These are phyloP conservation scores for Daktulosphaira vitifoliae DNA, from an alignment of 1,140 invertebrate genomes.

Conservation along the genomic window DNA sequence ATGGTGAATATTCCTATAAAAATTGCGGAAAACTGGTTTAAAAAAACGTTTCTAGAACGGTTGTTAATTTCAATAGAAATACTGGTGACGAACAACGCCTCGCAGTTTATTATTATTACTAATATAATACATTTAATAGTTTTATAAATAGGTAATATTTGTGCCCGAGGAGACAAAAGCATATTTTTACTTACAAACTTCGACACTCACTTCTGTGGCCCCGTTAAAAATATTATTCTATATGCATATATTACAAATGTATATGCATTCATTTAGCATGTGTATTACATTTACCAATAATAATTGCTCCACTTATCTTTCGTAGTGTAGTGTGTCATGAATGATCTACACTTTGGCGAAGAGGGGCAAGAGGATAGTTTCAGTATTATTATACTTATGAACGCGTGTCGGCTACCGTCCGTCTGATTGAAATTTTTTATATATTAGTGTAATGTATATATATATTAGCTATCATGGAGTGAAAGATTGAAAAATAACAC, in stretches of 20 bases:
- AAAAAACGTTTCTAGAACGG: neutral
- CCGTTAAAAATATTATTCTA: too few relatives aligned
- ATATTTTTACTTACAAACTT: neutral
- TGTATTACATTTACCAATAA: neutral
- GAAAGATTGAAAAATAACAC: too few relatives aligned
- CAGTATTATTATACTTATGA: too few relatives aligned
- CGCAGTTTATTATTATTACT: neutral
- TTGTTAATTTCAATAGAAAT: neutral
- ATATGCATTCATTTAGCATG: neutral
- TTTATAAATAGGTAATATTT: too few relatives aligned
- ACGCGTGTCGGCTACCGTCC: too few relatives aligned
- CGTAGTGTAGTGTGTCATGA: too few relatives aligned
- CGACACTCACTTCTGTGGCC: neutral
- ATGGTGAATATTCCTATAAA: too few relatives aligned
- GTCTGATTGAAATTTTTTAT: too few relatives aligned
- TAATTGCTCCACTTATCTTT: constrained; percentile 16
- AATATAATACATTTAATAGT: constrained; percentile 12
- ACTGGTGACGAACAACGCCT: constrained; percentile 11
- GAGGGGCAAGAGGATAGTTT: too few relatives aligned
- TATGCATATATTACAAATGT: too few relatives aligned
- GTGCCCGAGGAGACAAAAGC: constrained; percentile 1
- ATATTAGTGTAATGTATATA: too few relatives aligned
- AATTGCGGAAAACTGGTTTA: constrained; percentile 9
- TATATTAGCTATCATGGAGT: too few relatives aligned
- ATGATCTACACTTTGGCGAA: neutral